Evolutionary conservation across 2,113 vertebrate genomes (phyloP), one percentile per base, ranked within the genome.

Genomic region (Lepisosteus osseus): DNA sequence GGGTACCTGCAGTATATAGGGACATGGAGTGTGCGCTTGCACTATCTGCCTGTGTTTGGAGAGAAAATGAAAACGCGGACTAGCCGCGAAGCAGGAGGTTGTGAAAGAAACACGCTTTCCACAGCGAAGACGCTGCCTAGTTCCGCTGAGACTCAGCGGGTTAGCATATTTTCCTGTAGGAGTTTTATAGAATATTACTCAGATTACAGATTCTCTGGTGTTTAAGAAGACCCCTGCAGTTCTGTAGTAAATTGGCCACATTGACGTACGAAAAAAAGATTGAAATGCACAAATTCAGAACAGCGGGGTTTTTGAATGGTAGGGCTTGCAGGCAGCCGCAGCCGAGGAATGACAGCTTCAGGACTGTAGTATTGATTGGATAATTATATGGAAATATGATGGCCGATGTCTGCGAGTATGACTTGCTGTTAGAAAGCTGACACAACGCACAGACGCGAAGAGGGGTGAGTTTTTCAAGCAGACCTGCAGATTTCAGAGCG

Each of bases 221-320:
- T 41, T 66, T 66, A 51, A 43, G 42, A 59, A 65, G 71, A 66
- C 40, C 43, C 51, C 56, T 13, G 56, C 8, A 57, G 44, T n/a
- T 41, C 65, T 51, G 15, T 43, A 61, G 54, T 45, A 59, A 73
- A 73, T 73, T 29, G 71, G 65, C 55, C 61, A 55, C 56, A 44
- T 29, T 59, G 71, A 73, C 56, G 42, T 61, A 65, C 12, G 54
- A 45, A 63, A 45, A 64, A 63, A 40, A 29, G 45, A 54, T 40
- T 51, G 12, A 44, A 42, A 65, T 13, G 11, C 41, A 51, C 64
- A 61, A 3, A 17, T n/a, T 44, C 41, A 54, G 29, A 42, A 55
- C 47, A 54, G 61, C 61, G 9, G 70, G 29, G 45, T 17, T 64
- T 13, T 41, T 42, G 57, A 71, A 41, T 45, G 61, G 59, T 55